Percentiles rank a stretch among this genome's conserved stretches.
Evolutionary conservation across 2,113 vertebrate species (phyloP).

Genomic region (Bolborhynchus lineola): DNA sequence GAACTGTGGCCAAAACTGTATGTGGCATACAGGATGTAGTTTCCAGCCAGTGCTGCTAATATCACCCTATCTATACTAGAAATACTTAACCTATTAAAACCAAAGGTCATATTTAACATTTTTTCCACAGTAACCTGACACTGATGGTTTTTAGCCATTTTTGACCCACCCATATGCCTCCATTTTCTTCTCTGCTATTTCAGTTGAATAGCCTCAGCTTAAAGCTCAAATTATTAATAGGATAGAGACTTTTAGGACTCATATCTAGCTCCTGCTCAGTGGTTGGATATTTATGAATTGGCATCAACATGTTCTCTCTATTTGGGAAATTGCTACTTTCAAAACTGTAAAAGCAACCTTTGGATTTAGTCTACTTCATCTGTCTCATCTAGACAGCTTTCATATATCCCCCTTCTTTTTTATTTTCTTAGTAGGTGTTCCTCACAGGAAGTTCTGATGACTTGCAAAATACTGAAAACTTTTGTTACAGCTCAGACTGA

Average conservation of each 20-base stretch:
- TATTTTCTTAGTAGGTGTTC: background rate
- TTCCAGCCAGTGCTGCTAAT: slow-evolving; percentile 33
- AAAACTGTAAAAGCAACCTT: background rate
- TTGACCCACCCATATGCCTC: background rate
- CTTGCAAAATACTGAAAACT: background rate
- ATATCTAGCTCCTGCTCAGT: background rate
- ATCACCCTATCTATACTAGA: background rate
- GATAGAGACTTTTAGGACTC: background rate
- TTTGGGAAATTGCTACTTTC: background rate
- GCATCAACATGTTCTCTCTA: background rate
- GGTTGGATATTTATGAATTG: background rate
- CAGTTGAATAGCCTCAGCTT: slow-evolving; percentile 18
- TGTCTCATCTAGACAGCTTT: background rate
- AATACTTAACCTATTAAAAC: slow-evolving; percentile 52
- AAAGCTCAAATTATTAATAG: slow-evolving; percentile 49
- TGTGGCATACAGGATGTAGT: background rate
- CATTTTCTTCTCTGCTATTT: slow-evolving; percentile 37
- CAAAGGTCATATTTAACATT: slow-evolving; percentile 35
- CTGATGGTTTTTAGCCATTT: slow-evolving; percentile 45
- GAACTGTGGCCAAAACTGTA: background rate
- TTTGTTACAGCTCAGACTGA: background rate
- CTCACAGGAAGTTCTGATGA: background rate
- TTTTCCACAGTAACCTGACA: slow-evolving; percentile 60
- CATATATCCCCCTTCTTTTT: background rate
- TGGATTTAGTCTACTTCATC: background rate